Evolutionary conservation across 2,797 vertebrate genomes (phyloP).

Genomic region (Gambelia wislizenii): DNA sequence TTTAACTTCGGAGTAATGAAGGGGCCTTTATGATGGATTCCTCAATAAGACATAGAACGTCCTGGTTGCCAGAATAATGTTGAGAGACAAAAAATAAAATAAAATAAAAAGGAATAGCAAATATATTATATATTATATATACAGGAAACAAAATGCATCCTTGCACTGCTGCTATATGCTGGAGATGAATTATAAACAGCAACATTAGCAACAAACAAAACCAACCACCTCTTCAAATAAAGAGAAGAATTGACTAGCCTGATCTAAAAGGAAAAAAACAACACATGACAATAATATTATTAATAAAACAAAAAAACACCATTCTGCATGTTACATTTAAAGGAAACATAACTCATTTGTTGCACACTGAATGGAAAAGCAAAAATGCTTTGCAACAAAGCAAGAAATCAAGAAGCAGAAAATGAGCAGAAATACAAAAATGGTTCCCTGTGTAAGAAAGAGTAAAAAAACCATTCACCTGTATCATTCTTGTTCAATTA

Average conservation of each 20-base stretch:
- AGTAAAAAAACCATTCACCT: slow-evolving; percentile 71
- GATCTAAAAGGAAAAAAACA: slow-evolving; percentile 63
- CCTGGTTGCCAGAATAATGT: slow-evolving; percentile 77
- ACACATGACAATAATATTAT: slow-evolving; percentile 49
- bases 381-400: slow-evolving; percentile 78
- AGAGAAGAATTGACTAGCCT: slow-evolving; percentile 75
- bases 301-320: slow-evolving; percentile 57
- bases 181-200: slow-evolving; percentile 72
- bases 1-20: slow-evolving; percentile 78
- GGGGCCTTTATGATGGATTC: slow-evolving; percentile 82
- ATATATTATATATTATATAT: slow-evolving; percentile 82
- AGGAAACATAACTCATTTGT: slow-evolving; percentile 66
- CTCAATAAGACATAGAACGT: slow-evolving; percentile 72
- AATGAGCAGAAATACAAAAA: slow-evolving; percentile 71
- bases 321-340: slow-evolving; percentile 68
- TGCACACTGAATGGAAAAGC: slow-evolving; percentile 74
- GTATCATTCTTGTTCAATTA: slow-evolving; percentile 66
- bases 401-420: slow-evolving; percentile 70
- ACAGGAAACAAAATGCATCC: slow-evolving; percentile 80
- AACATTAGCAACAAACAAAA: slow-evolving; percentile 70
- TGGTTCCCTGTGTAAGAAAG: slow-evolving; percentile 68
- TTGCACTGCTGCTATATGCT: slow-evolving; percentile 81
- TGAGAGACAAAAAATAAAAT: slow-evolving; percentile 74
- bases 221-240: slow-evolving; percentile 77
- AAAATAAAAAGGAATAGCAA: slow-evolving; percentile 80